Conservation (phyloP, 2,888 invertebrate species). For the Bhutanitis thaidina region DNA sequence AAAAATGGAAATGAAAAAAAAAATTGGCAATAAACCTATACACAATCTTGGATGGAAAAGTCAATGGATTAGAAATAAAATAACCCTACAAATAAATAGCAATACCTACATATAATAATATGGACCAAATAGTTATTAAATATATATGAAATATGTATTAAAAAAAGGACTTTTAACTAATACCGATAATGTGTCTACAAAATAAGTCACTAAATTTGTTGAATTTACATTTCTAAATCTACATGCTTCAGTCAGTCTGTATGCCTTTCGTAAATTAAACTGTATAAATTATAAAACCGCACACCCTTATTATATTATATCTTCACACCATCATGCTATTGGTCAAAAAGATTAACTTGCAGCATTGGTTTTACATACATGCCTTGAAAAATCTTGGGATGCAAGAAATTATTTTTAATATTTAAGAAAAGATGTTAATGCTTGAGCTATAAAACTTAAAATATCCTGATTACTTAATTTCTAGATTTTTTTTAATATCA, state of each 20-base stretch:
- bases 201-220: background rate
- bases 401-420: background rate
- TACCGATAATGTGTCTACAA: background rate
- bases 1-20: conserved; percentile 28
- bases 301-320: conserved; percentile 37
- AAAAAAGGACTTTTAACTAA: background rate
- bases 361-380: conserved; percentile 38
- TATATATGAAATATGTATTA: no score
- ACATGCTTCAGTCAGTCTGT: conserved; percentile 68
- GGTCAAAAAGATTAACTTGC: conserved; percentile 29
- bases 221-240: conserved; percentile 23
- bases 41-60: conserved; percentile 53
- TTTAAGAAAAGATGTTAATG: no score
- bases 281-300: conserved; percentile 27
- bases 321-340: conserved; percentile 40
- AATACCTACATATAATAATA: conserved; percentile 28
- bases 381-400: conserved; percentile 10
- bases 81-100: conserved; percentile 31
- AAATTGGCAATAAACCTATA: conserved; percentile 57
- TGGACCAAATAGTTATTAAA: background rate
- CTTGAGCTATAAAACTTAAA: no score
- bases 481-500: no score
- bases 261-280: conserved; percentile 7
- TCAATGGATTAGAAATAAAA: conserved; percentile 27
- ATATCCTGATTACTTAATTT: no score